Conservation (phyloP, 2,113 vertebrate genomes). For the Helogale parvula region DNA sequence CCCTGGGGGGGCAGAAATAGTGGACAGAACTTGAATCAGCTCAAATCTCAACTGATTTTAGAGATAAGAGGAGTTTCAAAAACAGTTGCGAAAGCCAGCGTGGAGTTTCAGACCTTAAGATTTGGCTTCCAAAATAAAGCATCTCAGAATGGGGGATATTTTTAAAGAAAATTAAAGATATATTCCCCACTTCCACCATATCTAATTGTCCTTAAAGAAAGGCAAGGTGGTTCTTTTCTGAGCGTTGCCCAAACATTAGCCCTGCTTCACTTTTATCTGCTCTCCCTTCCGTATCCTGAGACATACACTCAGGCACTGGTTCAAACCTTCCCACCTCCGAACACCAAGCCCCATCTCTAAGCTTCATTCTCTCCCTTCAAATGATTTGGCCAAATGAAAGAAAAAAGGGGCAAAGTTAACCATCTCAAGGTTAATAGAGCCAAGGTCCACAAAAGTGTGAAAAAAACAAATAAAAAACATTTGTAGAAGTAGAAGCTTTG, state of each 20-base stretch:
- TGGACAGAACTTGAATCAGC: neutral
- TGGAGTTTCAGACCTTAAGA: conserved; percentile 7
- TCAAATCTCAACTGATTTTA: conserved; percentile 28
- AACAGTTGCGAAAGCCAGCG: conserved; percentile 28
- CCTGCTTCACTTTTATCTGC: neutral
- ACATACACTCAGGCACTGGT: neutral
- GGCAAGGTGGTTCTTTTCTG: neutral
- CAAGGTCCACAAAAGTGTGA: neutral
- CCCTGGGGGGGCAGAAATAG: neutral
- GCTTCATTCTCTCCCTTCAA: neutral
- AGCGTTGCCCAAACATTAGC: neutral
- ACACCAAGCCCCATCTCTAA: neutral
- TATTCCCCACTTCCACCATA: neutral
- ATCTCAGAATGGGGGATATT: neutral
- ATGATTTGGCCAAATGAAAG: neutral
- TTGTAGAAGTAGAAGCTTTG: neutral
- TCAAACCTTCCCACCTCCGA: neutral
- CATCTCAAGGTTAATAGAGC: neutral
- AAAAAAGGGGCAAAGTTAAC: neutral
- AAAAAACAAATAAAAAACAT: neutral
- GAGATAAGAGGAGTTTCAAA: conserved; percentile 22
- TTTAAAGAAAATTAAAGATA: neutral
- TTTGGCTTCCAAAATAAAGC: conserved; percentile 7
- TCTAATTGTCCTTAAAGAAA: conserved; percentile 20
- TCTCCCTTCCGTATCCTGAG: neutral